Conservation (phyloP, 2,797 vertebrate genomes). For the Paguma larvata region DNA sequence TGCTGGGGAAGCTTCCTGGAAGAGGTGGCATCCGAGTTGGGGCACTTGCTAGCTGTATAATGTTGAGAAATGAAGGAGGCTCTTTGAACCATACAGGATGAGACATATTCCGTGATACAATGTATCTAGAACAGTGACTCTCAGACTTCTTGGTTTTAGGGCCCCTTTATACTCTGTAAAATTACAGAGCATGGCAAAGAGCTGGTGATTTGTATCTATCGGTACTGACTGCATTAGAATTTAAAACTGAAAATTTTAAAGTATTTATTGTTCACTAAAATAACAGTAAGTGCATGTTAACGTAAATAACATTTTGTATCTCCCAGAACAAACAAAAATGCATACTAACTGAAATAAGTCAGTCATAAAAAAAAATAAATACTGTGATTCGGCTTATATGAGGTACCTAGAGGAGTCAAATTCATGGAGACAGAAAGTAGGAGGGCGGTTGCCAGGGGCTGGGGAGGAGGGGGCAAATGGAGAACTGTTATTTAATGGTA, state of each 20-base stretch:
- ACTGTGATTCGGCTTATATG: background rate
- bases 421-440: background rate
- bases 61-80: background rate
- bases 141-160: background rate
- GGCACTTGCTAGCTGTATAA: background rate
- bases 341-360: background rate
- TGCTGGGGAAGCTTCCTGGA: background rate
- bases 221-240: background rate
- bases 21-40: background rate
- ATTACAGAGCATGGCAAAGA: background rate
- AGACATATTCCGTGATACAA: background rate
- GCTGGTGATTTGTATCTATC: background rate
- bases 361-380: background rate
- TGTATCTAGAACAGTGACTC: background rate
- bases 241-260: background rate
- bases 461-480: too few relatives aligned
- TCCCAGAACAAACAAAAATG: background rate
- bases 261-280: background rate
- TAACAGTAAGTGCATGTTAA: background rate
- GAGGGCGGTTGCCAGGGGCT: background rate
- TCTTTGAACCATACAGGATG: background rate
- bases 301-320: conserved; percentile 9
- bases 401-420: background rate
- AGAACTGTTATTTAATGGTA: background rate
- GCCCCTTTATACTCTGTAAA: background rate